Percentiles rank a stretch among this genome's conserved stretches.
phyloP scores from a whole-genome alignment of 2,888 invertebrate genomes.

The Coelopa pilipes region DNA sequence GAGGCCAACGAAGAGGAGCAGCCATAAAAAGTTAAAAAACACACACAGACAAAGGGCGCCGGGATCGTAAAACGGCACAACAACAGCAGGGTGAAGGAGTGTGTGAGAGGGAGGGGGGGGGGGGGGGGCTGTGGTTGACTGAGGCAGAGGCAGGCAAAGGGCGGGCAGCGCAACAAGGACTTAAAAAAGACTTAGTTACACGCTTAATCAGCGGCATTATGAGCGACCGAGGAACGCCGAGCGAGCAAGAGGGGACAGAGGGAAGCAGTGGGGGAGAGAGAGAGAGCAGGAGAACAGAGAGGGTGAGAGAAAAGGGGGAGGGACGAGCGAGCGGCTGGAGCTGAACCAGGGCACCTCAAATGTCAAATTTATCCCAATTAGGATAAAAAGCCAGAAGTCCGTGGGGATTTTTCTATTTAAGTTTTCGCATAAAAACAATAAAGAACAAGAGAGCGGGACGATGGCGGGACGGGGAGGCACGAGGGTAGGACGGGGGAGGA shows the following conservation, averaged over 20 bases:
- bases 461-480: not conserved
- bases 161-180: not conserved
- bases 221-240: not conserved
- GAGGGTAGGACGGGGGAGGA: not conserved
- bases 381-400: conserved; percentile 28
- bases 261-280: not conserved
- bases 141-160: conserved; percentile 1
- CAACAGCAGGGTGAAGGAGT: not conserved
- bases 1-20: too few relatives aligned
- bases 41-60: not conserved
- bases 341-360: conserved; percentile 22
- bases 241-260: not conserved
- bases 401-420: conserved; percentile 39
- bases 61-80: not conserved
- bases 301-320: not conserved
- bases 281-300: not conserved
- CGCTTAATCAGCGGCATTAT: conserved; percentile 29
- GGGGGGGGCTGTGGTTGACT: not conserved
- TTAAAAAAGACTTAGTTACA: conserved; percentile 13
- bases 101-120: not conserved
- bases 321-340: not conserved
- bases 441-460: conserved; percentile 14
- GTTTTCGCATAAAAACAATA: conserved; percentile 41
- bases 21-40: not conserved
- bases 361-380: conserved; percentile 39